Base-by-base conservation (phyloP, 2,797 vertebrate genomes). In the Rhinophrynus dorsalis region DNA sequence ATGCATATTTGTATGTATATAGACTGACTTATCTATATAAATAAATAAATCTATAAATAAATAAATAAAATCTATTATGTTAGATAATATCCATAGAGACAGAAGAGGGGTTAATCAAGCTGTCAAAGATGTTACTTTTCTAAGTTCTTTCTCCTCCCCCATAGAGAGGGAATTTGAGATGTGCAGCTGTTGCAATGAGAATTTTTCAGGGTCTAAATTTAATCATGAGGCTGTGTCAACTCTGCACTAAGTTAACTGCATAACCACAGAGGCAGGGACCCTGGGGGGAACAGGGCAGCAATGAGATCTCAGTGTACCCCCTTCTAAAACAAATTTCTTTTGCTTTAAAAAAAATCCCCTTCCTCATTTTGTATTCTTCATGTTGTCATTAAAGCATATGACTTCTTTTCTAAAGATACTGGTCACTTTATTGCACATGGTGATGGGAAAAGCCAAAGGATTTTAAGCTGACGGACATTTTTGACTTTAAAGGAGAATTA, bases 181-280 rank as follows among this genome's bases (percentile, higher is more conserved):
- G 9, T 70, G 67, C 67, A 70, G 67, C 67, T 70, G 67, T 73
- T 27, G 21, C 55, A 33, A 29, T 35, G 13, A 60, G 47, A 42
- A 51, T 50, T 42, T 57, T 35, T 58, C 35, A 6, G 27, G 37
- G 62, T 66, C 63, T 73, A 66, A 66, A 65, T 73, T 65, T 65
- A 66, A 32, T 59, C 45, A 26, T 26, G 20, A 61, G 45, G 1
- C 56, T 42, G 50, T 55, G 37, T 47, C 35, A 51, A 51, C 57
- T 29, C 67, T 33, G 32, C 18, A 10, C 33, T 59, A 44, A 42
- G 27, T 20, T 42, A 37, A 50, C 26, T 59, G 50, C 21, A 57
- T 15, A 48, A 38, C 47, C 45, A 24, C n/a, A 42, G 45, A 59
- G 45, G 56, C 45, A 61, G 35, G 65, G 77, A 75, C 86, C n/a